Percentiles rank a stretch among this genome's conserved stretches.
Conservation (phyloP, 2,888 invertebrate genomes). For the Apamea crenata region DNA sequence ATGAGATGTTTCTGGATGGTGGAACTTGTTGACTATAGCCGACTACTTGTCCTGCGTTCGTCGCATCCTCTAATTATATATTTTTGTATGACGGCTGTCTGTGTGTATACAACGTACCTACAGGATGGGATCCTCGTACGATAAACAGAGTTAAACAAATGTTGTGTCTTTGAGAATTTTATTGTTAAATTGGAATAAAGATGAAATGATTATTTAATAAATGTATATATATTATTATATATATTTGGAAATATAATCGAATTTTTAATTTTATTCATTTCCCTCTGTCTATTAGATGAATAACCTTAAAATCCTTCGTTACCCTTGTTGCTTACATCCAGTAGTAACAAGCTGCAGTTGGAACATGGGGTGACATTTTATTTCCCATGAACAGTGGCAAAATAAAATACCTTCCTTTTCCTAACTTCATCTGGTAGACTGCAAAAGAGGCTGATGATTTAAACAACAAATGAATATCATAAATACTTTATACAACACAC, state of each 20-base stretch:
- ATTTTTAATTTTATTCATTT: slow-evolving; percentile 71
- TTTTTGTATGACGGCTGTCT: slow-evolving; percentile 78
- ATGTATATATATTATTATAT: slow-evolving; percentile 88
- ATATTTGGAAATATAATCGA: slow-evolving; percentile 88
- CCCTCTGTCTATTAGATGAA: background rate
- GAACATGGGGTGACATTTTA: background rate
- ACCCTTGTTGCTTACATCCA: background rate
- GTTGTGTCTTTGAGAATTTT: slow-evolving; percentile 91
- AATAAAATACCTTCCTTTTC: background rate
- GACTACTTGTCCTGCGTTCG: slow-evolving; percentile 63
- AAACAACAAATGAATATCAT: slow-evolving; percentile 15
- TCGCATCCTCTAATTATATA: slow-evolving; percentile 70
- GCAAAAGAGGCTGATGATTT: background rate
- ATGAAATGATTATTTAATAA: slow-evolving; percentile 90
- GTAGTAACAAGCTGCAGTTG: background rate
- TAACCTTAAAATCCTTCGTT: background rate
- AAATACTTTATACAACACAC: slow-evolving; percentile 26
- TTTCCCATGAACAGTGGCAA: background rate
- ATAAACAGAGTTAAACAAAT: slow-evolving; percentile 87
- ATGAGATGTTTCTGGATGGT: slow-evolving; percentile 48
- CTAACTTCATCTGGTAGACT: background rate
- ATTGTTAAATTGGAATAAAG: slow-evolving; percentile 91
- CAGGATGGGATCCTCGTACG: slow-evolving; percentile 85
- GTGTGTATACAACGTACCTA: slow-evolving; percentile 73
- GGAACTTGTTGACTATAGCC: slow-evolving; percentile 62